Conservation (phyloP, 2,113 vertebrate genomes). For the Callochromis pleurospilus region DNA sequence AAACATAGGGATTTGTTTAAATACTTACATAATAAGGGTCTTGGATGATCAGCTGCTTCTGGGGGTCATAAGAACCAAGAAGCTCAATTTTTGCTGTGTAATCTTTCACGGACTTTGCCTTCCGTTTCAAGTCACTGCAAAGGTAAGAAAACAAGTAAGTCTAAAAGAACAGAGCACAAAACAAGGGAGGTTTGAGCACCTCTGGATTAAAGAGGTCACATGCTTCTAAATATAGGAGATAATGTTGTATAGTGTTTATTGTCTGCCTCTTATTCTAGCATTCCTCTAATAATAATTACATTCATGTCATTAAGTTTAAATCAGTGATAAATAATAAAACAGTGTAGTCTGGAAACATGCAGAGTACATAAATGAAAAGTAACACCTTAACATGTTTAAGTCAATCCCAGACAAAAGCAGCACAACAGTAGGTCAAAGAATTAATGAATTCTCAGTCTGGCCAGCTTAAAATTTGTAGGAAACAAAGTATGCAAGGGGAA, state of each 20-base stretch:
- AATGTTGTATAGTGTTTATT: not conserved
- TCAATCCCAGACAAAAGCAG: not conserved
- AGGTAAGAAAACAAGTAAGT: conserved; percentile 13
- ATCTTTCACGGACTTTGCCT: conserved; percentile 76
- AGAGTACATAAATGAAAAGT: not conserved
- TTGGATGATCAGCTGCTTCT: conserved; percentile 83
- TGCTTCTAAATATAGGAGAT: not conserved
- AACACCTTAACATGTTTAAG: not conserved
- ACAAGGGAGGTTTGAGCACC: not conserved
- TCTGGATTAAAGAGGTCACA: not conserved
- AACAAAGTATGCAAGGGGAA: conserved; percentile 24
- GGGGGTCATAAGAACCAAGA: conserved; percentile 82
- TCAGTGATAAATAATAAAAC: not conserved
- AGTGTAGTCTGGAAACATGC: not conserved
- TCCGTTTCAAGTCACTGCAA: conserved; percentile 85
- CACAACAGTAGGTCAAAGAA: not conserved
- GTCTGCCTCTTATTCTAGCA: not conserved
- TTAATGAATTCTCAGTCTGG: conserved; percentile 4
- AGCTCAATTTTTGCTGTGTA: conserved; percentile 81
- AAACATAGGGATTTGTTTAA: not conserved
- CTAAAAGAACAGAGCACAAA: not conserved
- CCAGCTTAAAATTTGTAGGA: conserved; percentile 1
- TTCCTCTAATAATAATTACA: not conserved
- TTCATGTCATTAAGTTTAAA: not conserved
- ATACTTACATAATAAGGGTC: conserved; percentile 87